These are phyloP conservation scores for Xylota segnis DNA, from an alignment of 2,888 invertebrate species.

Conservation along the genomic window DNA sequence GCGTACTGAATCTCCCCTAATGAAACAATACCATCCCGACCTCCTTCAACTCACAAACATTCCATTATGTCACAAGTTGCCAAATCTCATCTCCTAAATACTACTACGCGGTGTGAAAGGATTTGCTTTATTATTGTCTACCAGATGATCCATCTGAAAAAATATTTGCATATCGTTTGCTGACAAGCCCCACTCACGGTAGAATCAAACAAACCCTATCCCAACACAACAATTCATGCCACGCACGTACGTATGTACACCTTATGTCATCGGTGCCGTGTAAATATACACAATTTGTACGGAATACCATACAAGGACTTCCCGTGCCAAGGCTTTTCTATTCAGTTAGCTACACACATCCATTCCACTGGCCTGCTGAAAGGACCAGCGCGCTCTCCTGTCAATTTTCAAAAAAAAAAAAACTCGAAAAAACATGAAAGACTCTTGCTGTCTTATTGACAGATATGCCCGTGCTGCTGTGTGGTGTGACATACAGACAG, in stretches of 20 bases:
- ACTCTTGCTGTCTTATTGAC: constrained; percentile 8
- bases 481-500: neutral
- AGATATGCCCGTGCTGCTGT: constrained; percentile 4
- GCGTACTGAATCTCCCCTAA: too few species aligned
- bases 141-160: constrained; percentile 10
- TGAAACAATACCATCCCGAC: too few species aligned
- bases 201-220: neutral
- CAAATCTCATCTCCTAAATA: neutral
- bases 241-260: neutral
- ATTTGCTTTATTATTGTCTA: neutral
- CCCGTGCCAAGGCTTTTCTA: neutral
- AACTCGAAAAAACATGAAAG: neutral
- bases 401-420: neutral
- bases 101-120: neutral
- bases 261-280: neutral
- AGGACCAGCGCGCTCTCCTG: neutral
- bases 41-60: neutral
- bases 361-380: neutral
- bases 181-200: constrained; percentile 2
- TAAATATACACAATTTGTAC: constrained; percentile 2
- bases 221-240: neutral
- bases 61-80: neutral
- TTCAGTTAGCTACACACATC: neutral
- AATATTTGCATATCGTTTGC: constrained; percentile 17
- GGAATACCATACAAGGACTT: neutral